phyloP scores from a whole-genome alignment of 2,797 vertebrate species.

The Apogon hyalosoma region DNA sequence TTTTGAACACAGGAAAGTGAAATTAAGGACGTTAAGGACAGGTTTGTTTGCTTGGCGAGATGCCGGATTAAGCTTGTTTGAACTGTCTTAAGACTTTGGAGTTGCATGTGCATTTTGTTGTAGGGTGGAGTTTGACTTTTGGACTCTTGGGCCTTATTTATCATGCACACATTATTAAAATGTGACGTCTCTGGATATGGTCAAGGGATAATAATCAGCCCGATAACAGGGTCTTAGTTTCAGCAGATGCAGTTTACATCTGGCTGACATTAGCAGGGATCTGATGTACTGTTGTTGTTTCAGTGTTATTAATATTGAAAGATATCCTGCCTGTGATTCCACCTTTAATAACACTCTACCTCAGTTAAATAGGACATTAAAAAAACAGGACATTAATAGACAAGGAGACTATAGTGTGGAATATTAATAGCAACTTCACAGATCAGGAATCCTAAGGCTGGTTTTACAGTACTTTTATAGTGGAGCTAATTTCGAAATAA shows the following conservation, averaged over 20 bases:
- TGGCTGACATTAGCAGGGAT: background rate
- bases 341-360: background rate
- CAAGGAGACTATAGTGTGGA: background rate
- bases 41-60: conserved; percentile 46
- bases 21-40: conserved; percentile 33
- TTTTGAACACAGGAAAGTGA: conserved; percentile 49
- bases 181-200: conserved; percentile 12
- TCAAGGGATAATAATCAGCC: background rate
- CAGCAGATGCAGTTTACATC: conserved; percentile 12
- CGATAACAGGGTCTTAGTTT: conserved; percentile 4
- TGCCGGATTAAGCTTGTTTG: conserved; percentile 52
- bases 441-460: conserved; percentile 12
- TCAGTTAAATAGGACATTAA: background rate
- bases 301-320: background rate
- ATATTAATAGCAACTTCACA: conserved; percentile 19
- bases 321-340: background rate
- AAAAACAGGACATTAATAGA: background rate
- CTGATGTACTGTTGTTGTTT: background rate
- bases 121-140: conserved; percentile 71
- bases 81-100: conserved; percentile 47
- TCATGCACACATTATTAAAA: conserved; percentile 53
- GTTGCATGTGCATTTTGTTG: conserved; percentile 34
- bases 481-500: conserved; percentile 13
- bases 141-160: conserved; percentile 59
- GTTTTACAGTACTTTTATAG: conserved; percentile 8